These are phyloP conservation scores for Lathronympha strigana DNA, from an alignment of 2,888 invertebrate genomes.

Conservation along the genomic window DNA sequence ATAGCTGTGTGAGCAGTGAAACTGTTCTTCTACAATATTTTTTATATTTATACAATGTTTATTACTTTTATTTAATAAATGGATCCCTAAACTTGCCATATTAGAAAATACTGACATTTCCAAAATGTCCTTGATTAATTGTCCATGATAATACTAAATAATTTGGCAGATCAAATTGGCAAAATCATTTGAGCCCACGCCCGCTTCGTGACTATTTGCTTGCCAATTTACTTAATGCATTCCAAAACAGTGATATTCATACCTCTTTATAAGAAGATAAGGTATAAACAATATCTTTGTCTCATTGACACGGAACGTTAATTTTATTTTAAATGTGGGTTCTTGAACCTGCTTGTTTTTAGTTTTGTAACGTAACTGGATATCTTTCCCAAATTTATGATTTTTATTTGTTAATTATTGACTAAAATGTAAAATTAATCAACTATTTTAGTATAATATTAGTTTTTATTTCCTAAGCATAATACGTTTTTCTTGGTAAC, in stretches of 20 bases:
- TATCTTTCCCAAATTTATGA: constrained; percentile 11
- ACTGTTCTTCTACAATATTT: no score
- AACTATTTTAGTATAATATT: no score
- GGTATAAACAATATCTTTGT: neutral
- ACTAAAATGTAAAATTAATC: no score
- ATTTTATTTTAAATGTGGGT: constrained; percentile 20
- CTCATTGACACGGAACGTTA: neutral
- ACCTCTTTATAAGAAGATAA: constrained; percentile 9
- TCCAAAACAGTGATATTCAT: neutral
- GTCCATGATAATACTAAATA: constrained; percentile 32
- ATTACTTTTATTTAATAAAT: neutral
- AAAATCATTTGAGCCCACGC: constrained; percentile 39
- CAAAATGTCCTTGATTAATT: constrained; percentile 40
- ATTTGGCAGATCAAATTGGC: constrained; percentile 38
- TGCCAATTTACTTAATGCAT: constrained; percentile 4
- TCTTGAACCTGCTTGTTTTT: constrained; percentile 24
- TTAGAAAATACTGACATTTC: constrained; percentile 17
- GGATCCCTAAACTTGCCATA: constrained; percentile 20
- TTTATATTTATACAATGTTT: no score
- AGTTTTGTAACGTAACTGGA: constrained; percentile 19
- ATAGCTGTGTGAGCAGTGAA: no score
- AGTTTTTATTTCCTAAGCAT: no score
- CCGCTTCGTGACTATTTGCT: constrained; percentile 12
- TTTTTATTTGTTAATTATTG: constrained; percentile 26
- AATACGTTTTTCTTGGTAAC: no score